Evolutionary conservation across 2,888 invertebrate species (phyloP).

Genomic region (Agrochola litura): DNA sequence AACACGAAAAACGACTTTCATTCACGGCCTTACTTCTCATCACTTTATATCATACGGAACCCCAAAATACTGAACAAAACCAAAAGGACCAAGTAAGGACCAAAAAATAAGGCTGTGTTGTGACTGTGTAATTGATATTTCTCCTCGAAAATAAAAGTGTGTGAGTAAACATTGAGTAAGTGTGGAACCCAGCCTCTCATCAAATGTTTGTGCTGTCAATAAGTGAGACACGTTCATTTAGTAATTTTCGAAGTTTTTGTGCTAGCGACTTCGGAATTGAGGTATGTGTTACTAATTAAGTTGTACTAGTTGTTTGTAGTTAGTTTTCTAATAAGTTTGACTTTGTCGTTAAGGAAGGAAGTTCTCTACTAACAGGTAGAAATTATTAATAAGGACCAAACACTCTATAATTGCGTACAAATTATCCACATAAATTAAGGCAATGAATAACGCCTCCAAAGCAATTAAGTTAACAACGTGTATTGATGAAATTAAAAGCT

Average conservation of each 20-base stretch:
- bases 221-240: slow-evolving; percentile 76
- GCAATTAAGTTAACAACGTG: slow-evolving; percentile 37
- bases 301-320: slow-evolving; percentile 10
- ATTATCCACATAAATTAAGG: slow-evolving; percentile 24
- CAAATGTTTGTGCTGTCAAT: slow-evolving; percentile 85
- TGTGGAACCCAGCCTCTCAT: slow-evolving; percentile 60
- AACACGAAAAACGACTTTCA: slow-evolving; percentile 51
- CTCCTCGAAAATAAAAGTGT: slow-evolving; percentile 60
- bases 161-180: slow-evolving; percentile 67
- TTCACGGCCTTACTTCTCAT: slow-evolving; percentile 6
- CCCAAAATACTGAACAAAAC: neutral
- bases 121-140: slow-evolving; percentile 66
- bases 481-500: slow-evolving; percentile 38
- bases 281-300: slow-evolving; percentile 69
- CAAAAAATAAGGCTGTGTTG: slow-evolving; percentile 60
- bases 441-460: slow-evolving; percentile 21
- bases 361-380: neutral
- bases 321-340: slow-evolving; percentile 10
- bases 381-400: slow-evolving; percentile 32
- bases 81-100: slow-evolving; percentile 21
- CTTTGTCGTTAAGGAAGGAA: neutral
- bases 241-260: slow-evolving; percentile 66
- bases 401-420: slow-evolving; percentile 6
- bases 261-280: slow-evolving; percentile 61
- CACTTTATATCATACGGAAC: neutral